Base-by-base conservation (phyloP, 64 coral and sea anemone species). In the Trachythela sp. region DNA sequence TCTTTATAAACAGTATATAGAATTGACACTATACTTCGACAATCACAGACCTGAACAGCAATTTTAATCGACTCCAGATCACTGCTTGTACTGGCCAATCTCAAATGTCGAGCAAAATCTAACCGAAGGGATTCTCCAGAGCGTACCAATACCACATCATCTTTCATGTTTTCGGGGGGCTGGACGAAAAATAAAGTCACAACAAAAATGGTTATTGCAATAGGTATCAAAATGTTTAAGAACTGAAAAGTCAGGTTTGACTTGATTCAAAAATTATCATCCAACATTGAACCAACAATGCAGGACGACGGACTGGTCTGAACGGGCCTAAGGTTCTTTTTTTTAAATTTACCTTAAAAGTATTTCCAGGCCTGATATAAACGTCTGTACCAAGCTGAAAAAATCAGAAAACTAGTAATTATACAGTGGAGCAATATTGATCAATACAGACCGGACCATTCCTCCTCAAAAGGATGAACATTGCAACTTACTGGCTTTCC, bases 361-460 rank as follows among this genome's bases (percentile, higher is more conserved):
- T 37, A 24, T 86, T 91, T 71, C 90, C 90, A 27, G 90, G 84
- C 8, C 90, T 51, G 36, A 91, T 75, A 36, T 86, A 54, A 13
- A 91, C 67, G 22, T 87, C 90, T 18, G 70, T 75, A 49, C 90
- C 90, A 45, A 91, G 40, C 90, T 92, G 43, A 1, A 13, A 26
- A 84, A 86, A 41, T 54, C 54, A 14, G 54, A 85, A 26, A 84
- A 56, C 17, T 24, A 6, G 27, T 80, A 37, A 34, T 64, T 7
- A n/a, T 1, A 64, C 13, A 64, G 13, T 8, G 20, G 13, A 64
- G 56, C 24, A 6, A 64, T 52, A n/a, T n/a, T n/a, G n/a, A n/a
- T n/a, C n/a, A n/a, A n/a, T n/a, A n/a, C n/a, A n/a, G n/a, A n/a
- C n/a, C n/a, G n/a, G n/a, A n/a, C n/a, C n/a, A n/a, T n/a, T n/a